These are phyloP conservation scores for Ariopsis seemanni DNA, from an alignment of 2,113 vertebrate species.

Conservation along the genomic window DNA sequence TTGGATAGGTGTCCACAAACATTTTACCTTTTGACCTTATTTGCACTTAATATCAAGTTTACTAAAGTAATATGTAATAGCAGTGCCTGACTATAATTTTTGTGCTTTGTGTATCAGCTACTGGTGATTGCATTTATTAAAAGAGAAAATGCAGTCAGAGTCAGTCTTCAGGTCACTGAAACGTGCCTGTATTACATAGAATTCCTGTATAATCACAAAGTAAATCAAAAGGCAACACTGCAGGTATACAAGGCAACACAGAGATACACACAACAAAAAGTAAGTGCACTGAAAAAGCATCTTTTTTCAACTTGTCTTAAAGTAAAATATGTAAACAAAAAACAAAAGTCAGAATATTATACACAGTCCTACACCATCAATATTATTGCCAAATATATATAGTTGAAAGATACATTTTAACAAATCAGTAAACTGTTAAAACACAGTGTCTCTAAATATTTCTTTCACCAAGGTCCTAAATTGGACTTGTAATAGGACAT, in stretches of 20 bases:
- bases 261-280: not conserved
- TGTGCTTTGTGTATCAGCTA: not conserved
- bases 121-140: not conserved
- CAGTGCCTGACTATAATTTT: not conserved
- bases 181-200: not conserved
- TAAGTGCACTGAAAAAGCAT: not conserved
- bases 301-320: not conserved
- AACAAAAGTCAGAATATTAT: not conserved
- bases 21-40: not conserved
- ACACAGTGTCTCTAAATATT: not conserved
- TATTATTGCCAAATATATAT: not conserved
- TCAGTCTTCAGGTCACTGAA: not conserved
- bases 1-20: not conserved
- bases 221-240: not conserved
- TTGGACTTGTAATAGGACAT: not conserved
- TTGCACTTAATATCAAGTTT: not conserved
- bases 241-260: not conserved
- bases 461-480: not conserved
- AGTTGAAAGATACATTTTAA: not conserved
- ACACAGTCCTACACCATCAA: not conserved
- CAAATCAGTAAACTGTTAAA: not conserved
- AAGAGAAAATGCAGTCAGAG: not conserved
- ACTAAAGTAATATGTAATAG: not conserved
- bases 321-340: not conserved
- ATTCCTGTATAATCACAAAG: not conserved